A percentile compares a stretch with the other conserved stretches of the same genome.
Conservation (phyloP, 1,140 invertebrate species). For the Araneus ventricosus region DNA sequence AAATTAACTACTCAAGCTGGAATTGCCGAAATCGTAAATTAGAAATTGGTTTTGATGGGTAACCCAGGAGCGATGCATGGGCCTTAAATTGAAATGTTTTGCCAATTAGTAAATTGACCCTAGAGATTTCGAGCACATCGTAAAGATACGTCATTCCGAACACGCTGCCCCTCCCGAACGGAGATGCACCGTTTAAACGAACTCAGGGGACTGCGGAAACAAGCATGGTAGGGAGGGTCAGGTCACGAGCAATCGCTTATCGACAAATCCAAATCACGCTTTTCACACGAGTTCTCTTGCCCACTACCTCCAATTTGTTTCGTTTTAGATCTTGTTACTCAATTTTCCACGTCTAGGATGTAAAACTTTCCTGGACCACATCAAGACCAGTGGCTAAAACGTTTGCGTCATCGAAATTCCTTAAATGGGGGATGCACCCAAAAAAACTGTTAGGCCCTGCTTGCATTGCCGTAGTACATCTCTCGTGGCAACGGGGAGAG, state of each 20-base stretch:
- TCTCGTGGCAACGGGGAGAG: background rate
- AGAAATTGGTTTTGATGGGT: constrained; percentile 11
- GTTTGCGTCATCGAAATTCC: background rate
- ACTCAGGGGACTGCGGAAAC: constrained; percentile 32
- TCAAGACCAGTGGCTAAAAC: constrained; percentile 14
- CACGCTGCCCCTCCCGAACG: background rate
- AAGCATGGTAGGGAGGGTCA: constrained; percentile 29
- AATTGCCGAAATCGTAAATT: constrained; percentile 41
- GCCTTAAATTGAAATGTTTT: constrained; percentile 49
- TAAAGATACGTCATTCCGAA: background rate
- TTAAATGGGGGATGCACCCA: background rate
- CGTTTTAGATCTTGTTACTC: constrained; percentile 56
- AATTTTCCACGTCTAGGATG: constrained; percentile 36
- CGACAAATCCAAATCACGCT: constrained; percentile 68
- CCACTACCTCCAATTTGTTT: constrained; percentile 42
- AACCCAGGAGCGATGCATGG: background rate
- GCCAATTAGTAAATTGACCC: constrained; percentile 47
- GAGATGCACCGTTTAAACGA: background rate
- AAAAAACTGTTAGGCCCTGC: too few relatives aligned
- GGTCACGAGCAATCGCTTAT: constrained; percentile 66
- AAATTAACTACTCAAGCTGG: background rate
- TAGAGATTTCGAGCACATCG: background rate
- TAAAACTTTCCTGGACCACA: constrained; percentile 19
- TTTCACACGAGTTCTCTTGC: constrained; percentile 43
- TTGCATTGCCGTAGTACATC: background rate